Base-by-base conservation (phyloP, 1,140 invertebrate species). In the Dreissena rostriformis region DNA sequence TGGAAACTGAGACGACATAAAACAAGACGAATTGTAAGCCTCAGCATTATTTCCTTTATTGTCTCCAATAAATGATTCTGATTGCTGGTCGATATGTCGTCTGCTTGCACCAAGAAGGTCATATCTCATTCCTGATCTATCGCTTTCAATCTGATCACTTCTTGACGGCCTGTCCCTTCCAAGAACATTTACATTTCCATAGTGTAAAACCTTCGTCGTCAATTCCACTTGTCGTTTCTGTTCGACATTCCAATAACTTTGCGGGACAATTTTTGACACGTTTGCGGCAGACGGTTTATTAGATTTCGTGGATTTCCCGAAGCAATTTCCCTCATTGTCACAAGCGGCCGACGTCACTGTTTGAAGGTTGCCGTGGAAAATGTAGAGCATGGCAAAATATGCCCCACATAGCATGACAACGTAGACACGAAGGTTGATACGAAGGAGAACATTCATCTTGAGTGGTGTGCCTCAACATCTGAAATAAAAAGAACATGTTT, bases 331-430 rank as follows among this genome's bases (percentile, higher is more conserved):
- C 67, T 39, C 39, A 39, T 39, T 39, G 39, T 39, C 39, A 19
- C 26, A 73, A n/a, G n/a, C 66, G n/a, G 78, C 51, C 17, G 51
- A 22, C 17, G 73, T 76, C 53, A 88, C 87, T n/a, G 75, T 51
- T 61, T 89, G 86, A n/a, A 90, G 82, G n/a, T 80, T 85, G 8
- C 86, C 85, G 75, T 90, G 85, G 79, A 90, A 87, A 28, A 90
- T 24, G 39, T 86, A 84, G 7, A 90, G 70, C 82, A 86, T 82
- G 7, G 83, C 57, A 29, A 89, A 82, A 71, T 88, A 88, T 14
- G 86, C 57, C 8, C 28, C 70, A 70, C 85, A 84, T 8, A 88
- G 72, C 17, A 84, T 24, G 22, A 88, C 28, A 22, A 90, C 52
- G 39, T 86, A 88, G 57, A 88, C 67, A 28, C 84, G 80, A 26